phyloP scores from a whole-genome alignment of 1,140 invertebrate species.

The Venturia canescens region DNA sequence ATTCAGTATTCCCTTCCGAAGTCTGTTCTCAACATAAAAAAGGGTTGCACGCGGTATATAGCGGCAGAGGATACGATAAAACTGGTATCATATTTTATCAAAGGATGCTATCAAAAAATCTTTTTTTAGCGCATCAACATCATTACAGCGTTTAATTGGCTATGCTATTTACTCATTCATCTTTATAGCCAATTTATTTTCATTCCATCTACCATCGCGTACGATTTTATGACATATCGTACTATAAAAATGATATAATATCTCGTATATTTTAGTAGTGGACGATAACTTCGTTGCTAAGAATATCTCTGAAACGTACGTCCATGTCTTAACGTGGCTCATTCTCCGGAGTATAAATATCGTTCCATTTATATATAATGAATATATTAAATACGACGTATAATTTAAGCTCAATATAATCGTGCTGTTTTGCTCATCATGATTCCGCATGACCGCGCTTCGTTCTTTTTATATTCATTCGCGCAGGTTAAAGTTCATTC shows the following conservation, averaged over 20 bases:
- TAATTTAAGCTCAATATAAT: constrained; percentile 5
- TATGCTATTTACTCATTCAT: not conserved
- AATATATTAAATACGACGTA: not conserved
- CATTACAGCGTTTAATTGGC: no score
- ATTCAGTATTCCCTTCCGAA: no score
- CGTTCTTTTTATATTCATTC: not conserved
- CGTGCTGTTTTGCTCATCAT: not conserved
- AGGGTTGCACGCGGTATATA: no score
- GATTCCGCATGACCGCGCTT: not conserved
- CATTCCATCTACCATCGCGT: not conserved
- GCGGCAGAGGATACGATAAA: no score
- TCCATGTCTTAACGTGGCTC: not conserved
- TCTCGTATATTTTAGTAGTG: constrained; percentile 4
- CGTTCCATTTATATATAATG: not conserved
- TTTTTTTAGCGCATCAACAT: no score
- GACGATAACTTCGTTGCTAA: not conserved
- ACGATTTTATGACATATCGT: not conserved
- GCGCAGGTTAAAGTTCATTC: no score
- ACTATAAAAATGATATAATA: constrained; percentile 16
- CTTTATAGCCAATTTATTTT: constrained; percentile 4
- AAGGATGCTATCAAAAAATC: no score
- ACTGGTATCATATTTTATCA: no score
- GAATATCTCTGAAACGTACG: not conserved
- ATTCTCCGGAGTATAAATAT: not conserved
- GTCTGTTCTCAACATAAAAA: no score